These are phyloP conservation scores for Smittia sp. DNA, from an alignment of 2,888 invertebrate genomes.

Conservation along the genomic window DNA sequence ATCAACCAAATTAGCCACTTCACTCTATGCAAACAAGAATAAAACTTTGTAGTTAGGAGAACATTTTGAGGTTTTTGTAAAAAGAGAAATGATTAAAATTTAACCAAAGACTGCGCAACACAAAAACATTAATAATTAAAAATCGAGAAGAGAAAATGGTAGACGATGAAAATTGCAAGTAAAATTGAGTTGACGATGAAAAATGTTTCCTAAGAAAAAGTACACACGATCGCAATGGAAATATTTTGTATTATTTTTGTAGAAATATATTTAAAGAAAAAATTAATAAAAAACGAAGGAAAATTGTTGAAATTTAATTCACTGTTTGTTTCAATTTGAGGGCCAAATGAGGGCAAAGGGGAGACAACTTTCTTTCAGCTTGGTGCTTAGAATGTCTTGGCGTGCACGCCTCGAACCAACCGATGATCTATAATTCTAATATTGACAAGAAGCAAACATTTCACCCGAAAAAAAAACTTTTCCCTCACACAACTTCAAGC, in stretches of 20 bases:
- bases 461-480: not conserved
- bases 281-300: slow-evolving; percentile 20
- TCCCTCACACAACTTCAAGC: not conserved
- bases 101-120: slow-evolving; percentile 57
- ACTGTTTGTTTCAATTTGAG: not conserved
- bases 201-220: slow-evolving; percentile 24
- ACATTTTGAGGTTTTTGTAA: too few relatives aligned
- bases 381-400: not conserved
- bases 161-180: slow-evolving; percentile 10
- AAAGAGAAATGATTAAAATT: slow-evolving; percentile 44
- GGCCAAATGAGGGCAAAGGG: too few relatives aligned
- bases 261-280: slow-evolving; percentile 20
- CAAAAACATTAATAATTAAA: slow-evolving; percentile 47
- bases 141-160: slow-evolving; percentile 16
- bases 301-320: slow-evolving; percentile 1
- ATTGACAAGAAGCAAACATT: slow-evolving; percentile 10
- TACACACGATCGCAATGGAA: slow-evolving; percentile 8
- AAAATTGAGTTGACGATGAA: slow-evolving; percentile 2
- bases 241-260: slow-evolving; percentile 28
- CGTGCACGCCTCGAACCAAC: not conserved
- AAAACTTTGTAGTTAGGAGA: not conserved
- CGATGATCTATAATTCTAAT: slow-evolving; percentile 19
- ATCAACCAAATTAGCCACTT: not conserved
- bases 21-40: not conserved
- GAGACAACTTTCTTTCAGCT: not conserved